phyloP scores from a whole-genome alignment of 1,140 invertebrate genomes.

The Chironomus striatipennis region DNA sequence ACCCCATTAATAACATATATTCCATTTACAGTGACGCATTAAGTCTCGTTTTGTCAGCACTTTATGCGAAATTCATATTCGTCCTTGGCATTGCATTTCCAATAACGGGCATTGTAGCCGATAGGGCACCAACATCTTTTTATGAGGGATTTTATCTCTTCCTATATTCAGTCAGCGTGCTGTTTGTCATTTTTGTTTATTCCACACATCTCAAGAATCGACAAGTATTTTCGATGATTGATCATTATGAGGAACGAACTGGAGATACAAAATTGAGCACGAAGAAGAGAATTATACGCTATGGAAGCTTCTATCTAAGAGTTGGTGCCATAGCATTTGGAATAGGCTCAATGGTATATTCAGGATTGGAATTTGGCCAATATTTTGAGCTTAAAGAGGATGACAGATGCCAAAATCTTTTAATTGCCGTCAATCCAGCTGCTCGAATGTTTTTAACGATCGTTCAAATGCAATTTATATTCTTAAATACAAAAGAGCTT shows the following conservation, averaged over 20 bases:
- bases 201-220: slow-evolving; percentile 55
- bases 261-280: slow-evolving; percentile 26
- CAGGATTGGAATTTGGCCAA: slow-evolving; percentile 58
- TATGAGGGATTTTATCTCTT: slow-evolving; percentile 80
- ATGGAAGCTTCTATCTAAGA: slow-evolving; percentile 71
- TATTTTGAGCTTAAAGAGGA: slow-evolving; percentile 50
- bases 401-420: slow-evolving; percentile 45
- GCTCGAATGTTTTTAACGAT: slow-evolving; percentile 55
- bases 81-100: slow-evolving; percentile 66
- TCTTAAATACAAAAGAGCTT: slow-evolving; percentile 59
- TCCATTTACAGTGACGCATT: slow-evolving; percentile 41
- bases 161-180: slow-evolving; percentile 64
- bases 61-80: slow-evolving; percentile 71
- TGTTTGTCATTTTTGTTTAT: slow-evolving; percentile 75
- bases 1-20: not conserved
- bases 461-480: slow-evolving; percentile 63
- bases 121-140: slow-evolving; percentile 51
- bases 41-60: slow-evolving; percentile 54
- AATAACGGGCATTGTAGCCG: slow-evolving; percentile 58
- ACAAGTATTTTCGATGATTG: slow-evolving; percentile 37
- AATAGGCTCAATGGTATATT: slow-evolving; percentile 64
- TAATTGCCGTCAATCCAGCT: slow-evolving; percentile 50
- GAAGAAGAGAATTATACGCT: slow-evolving; percentile 42
- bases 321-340: slow-evolving; percentile 69
- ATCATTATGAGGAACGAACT: slow-evolving; percentile 29